phyloP scores from a whole-genome alignment of 1,140 invertebrate species.

The Conus betulinus region DNA sequence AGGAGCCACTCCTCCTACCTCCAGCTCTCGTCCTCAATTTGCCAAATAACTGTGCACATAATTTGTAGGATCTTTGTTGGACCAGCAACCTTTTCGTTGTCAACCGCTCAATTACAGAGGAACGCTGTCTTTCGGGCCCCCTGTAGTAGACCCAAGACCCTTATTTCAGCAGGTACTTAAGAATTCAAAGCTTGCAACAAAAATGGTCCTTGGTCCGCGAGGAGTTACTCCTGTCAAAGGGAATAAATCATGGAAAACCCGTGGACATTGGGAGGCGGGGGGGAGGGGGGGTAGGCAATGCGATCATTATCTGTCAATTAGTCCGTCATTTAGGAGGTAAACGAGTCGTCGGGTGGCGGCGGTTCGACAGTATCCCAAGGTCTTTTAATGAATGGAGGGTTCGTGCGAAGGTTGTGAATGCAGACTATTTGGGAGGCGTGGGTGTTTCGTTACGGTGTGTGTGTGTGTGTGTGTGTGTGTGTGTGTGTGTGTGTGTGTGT shows the following conservation, averaged over 20 bases:
- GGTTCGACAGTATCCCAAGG: background rate
- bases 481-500: no score
- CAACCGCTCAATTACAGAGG: background rate
- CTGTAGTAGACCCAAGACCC: background rate
- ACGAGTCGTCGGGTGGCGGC: background rate
- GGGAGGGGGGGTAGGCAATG: background rate
- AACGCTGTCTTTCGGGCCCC: background rate
- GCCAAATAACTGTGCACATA: background rate
- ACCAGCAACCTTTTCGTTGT: background rate
- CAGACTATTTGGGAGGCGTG: background rate
- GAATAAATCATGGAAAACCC: background rate
- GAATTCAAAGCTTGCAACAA: background rate
- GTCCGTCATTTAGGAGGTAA: background rate
- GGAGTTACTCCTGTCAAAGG: background rate
- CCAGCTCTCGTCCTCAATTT: background rate
- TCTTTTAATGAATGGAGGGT: background rate
- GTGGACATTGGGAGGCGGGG: background rate
- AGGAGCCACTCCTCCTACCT: no score
- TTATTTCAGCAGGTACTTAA: background rate
- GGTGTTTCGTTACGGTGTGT: no score
- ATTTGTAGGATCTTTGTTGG: slow-evolving; percentile 6
- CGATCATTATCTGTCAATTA: background rate
- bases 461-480: no score
- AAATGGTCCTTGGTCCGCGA: background rate
- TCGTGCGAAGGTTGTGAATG: no score